Percentiles rank a stretch among this genome's conserved stretches.
Conservation (phyloP, 2,888 invertebrate genomes). For the Tachina lurida region DNA sequence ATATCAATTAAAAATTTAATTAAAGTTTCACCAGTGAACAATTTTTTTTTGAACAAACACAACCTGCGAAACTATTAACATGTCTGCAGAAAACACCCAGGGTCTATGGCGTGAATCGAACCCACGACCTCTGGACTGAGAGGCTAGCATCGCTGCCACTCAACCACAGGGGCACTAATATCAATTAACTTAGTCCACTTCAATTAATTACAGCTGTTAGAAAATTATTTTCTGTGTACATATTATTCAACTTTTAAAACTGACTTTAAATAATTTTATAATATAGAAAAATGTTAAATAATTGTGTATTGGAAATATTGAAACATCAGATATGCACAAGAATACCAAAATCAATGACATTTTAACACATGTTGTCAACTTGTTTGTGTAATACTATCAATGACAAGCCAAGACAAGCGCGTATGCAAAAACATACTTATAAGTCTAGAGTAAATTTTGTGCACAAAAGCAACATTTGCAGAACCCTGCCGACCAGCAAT, state of each 20-base stretch:
- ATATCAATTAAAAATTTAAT: not conserved
- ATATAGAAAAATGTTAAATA: not conserved
- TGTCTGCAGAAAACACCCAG: no score
- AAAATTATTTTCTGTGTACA: not conserved
- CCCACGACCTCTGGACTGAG: no score
- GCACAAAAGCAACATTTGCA: slow-evolving; percentile 29
- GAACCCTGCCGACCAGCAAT: slow-evolving; percentile 43
- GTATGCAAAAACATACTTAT: not conserved
- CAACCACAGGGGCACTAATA: no score
- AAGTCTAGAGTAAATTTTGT: not conserved
- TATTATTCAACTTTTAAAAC: not conserved
- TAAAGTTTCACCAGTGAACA: not conserved
- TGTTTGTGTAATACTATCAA: slow-evolving; percentile 64
- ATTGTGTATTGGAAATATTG: slow-evolving; percentile 16
- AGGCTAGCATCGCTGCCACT: no score
- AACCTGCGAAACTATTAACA: no score
- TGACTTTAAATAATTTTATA: slow-evolving; percentile 15
- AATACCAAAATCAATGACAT: slow-evolving; percentile 52
- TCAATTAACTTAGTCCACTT: not conserved
- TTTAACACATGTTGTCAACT: slow-evolving; percentile 70
- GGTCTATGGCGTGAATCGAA: no score
- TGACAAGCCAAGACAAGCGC: slow-evolving; percentile 60
- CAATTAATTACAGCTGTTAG: slow-evolving; percentile 7
- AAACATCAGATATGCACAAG: slow-evolving; percentile 7
- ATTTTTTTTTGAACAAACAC: no score